These are phyloP conservation scores for Phoeniculus purpureus DNA, from an alignment of 2,797 vertebrate species.

Conservation along the genomic window DNA sequence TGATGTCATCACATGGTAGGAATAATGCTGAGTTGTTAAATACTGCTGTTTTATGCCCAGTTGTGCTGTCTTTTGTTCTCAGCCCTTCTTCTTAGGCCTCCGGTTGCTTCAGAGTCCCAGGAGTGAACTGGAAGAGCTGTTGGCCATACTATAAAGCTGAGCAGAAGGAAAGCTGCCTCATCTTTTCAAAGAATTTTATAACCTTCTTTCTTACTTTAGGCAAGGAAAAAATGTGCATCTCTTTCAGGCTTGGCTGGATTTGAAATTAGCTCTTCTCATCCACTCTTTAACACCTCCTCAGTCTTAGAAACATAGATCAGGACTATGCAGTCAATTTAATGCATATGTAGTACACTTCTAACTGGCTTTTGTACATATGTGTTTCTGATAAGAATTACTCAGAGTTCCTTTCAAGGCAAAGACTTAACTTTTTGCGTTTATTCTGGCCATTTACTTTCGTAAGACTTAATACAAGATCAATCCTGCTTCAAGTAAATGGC, in stretches of 20 bases:
- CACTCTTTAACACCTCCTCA: neutral
- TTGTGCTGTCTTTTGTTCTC: neutral
- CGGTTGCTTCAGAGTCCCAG: neutral
- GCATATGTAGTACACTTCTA: neutral
- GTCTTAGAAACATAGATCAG: neutral
- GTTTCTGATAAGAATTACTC: neutral
- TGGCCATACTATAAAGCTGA: neutral
- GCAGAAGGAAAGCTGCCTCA: neutral
- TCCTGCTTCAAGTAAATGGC: neutral
- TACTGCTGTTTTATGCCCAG: neutral
- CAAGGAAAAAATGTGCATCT: neutral
- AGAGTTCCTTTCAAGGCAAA: neutral
- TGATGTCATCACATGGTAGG: neutral
- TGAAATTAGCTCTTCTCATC: slow-evolving; percentile 1
- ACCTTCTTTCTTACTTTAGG: neutral
- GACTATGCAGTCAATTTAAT: neutral
- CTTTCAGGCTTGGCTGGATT: neutral
- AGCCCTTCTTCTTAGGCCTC: neutral
- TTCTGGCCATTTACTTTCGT: neutral
- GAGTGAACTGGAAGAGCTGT: neutral
- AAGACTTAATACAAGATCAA: neutral
- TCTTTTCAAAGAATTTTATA: slow-evolving; percentile 19
- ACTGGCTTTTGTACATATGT: neutral
- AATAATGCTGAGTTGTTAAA: neutral
- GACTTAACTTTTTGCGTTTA: slow-evolving; percentile 27